These are phyloP conservation scores for Rotaria sp. DNA, from an alignment of 2,888 invertebrate genomes.

Conservation along the genomic window DNA sequence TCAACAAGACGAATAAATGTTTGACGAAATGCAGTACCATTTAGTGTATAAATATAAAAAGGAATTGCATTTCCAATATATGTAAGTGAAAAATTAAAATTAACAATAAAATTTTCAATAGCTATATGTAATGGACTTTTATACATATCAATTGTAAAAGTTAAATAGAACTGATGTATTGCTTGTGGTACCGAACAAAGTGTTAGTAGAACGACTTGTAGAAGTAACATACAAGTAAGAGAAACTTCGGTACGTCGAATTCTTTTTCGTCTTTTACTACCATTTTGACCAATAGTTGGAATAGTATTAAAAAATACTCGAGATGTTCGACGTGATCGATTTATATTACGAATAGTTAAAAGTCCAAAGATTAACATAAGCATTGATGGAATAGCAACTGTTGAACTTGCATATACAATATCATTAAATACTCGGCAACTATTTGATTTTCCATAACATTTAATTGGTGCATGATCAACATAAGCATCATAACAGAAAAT, in stretches of 20 bases:
- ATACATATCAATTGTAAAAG: background rate
- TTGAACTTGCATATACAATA: background rate
- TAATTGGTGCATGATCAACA: background rate
- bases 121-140: background rate
- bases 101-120: background rate
- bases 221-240: background rate
- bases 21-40: background rate
- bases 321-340: background rate
- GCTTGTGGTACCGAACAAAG: background rate
- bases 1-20: background rate
- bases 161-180: background rate
- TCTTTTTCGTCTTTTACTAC: background rate
- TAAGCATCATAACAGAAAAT: background rate
- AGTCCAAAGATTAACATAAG: background rate
- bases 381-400: background rate
- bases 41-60: slow-evolving; percentile 2
- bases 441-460: background rate
- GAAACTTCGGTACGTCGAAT: background rate
- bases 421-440: background rate
- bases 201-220: slow-evolving; percentile 10
- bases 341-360: background rate
- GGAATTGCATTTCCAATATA: background rate
- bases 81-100: background rate
- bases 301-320: background rate
- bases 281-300: background rate